phyloP scores from a whole-genome alignment of 2,888 invertebrate genomes.

The Latrodectus hesperus region DNA sequence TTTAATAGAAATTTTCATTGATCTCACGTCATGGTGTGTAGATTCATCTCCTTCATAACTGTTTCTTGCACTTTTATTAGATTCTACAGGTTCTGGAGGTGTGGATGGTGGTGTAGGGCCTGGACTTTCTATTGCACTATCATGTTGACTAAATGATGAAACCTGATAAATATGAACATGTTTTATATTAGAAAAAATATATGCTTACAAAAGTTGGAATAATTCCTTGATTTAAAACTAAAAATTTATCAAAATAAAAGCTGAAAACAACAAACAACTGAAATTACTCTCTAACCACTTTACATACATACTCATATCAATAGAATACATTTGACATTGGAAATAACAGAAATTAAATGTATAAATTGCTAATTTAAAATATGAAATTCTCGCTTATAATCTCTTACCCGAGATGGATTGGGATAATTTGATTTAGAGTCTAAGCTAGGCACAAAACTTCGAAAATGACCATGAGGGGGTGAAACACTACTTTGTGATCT shows the following conservation, averaged over 20 bases:
- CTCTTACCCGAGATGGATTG: constrained; percentile 22
- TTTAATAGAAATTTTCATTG: no score
- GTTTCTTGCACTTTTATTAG: constrained; percentile 29
- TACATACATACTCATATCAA: no score
- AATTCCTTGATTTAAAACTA: no score
- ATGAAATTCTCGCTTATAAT: background rate
- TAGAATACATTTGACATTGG: no score
- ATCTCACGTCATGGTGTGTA: background rate
- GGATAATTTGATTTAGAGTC: constrained; percentile 19
- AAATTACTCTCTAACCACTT: no score
- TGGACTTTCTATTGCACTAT: constrained; percentile 61
- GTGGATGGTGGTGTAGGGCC: constrained; percentile 62
- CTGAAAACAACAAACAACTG: no score
- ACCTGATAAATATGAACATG: constrained; percentile 18
- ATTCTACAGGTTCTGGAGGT: constrained; percentile 50
- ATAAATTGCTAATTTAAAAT: background rate
- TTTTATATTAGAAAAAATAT: background rate
- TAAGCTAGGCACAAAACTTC: constrained; percentile 33
- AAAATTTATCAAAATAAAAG: no score
- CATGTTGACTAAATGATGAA: constrained; percentile 45
- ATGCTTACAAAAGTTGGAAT: background rate
- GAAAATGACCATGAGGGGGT: constrained; percentile 29
- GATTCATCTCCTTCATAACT: constrained; percentile 38
- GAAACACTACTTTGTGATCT: constrained; percentile 55
- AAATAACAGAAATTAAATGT: no score